Percentiles rank a stretch among this genome's conserved stretches.
phyloP scores from a whole-genome alignment of 2,888 invertebrate species.

The Drosophila atripex region DNA sequence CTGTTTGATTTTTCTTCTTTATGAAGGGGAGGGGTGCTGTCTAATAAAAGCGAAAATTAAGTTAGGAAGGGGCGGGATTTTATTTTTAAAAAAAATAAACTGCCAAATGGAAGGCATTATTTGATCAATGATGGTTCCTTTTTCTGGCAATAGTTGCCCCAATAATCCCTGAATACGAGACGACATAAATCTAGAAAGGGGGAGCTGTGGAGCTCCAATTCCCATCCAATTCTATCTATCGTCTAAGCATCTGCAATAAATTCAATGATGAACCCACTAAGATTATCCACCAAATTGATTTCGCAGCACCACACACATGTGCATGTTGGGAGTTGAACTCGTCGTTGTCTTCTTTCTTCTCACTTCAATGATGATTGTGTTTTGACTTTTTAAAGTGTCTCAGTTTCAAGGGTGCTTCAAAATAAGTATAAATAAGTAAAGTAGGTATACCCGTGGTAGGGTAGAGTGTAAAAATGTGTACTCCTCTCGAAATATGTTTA shows the following conservation, averaged over 20 bases:
- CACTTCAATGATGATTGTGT: background rate
- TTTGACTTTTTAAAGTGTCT: background rate
- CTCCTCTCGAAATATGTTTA: background rate
- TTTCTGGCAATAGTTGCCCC: background rate
- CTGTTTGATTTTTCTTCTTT: background rate
- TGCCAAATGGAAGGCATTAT: background rate
- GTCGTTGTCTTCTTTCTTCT: background rate
- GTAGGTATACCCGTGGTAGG: background rate
- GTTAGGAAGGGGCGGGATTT: background rate
- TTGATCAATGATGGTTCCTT: background rate
- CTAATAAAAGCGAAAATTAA: background rate
- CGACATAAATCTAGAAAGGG: background rate
- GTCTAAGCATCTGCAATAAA: background rate
- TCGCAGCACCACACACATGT: background rate
- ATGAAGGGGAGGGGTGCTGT: background rate
- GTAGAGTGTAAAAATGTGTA: background rate
- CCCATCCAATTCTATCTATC: background rate
- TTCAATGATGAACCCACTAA: constrained; percentile 1
- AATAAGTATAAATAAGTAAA: background rate
- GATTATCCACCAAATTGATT: constrained; percentile 2
- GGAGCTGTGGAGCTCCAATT: background rate
- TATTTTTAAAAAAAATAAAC: background rate
- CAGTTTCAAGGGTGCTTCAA: background rate
- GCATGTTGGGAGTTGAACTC: no score
- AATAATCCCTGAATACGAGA: background rate